These are phyloP conservation scores for Macropodus opercularis DNA, from an alignment of 2,797 vertebrate species.

Conservation along the genomic window DNA sequence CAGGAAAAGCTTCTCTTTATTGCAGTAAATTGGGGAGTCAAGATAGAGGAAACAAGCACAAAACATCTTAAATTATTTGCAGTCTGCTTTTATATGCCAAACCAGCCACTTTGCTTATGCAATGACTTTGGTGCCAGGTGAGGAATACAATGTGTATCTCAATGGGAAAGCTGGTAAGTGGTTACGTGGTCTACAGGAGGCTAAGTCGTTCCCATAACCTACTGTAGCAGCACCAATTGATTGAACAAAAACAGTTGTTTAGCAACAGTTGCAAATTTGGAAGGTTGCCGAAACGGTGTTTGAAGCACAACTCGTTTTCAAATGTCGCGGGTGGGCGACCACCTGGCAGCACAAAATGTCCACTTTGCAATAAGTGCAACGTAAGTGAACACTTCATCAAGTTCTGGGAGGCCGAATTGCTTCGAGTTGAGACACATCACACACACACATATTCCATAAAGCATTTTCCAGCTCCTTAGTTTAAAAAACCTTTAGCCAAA, in stretches of 20 bases:
- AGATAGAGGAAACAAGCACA: conserved; percentile 33
- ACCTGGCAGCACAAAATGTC: conserved; percentile 27
- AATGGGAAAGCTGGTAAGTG: conserved; percentile 23
- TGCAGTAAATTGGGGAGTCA: conserved; percentile 31
- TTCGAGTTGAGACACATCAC: conserved; percentile 13
- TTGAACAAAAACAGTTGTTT: conserved; percentile 25
- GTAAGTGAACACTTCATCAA: conserved; percentile 48
- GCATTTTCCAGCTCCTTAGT: too few species aligned
- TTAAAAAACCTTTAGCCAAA: too few species aligned
- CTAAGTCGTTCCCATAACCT: conserved; percentile 29
- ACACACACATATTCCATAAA: conserved; percentile 1
- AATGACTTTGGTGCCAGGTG: conserved; percentile 9
- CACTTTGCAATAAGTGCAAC: conserved; percentile 36
- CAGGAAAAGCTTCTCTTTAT: conserved; percentile 25
- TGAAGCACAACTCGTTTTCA: conserved; percentile 20
- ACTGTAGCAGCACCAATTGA: conserved; percentile 42
- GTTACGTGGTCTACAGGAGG: conserved; percentile 22
- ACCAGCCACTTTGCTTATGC: conserved; percentile 6
- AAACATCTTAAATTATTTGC: conserved; percentile 29
- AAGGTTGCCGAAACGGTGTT: conserved; percentile 11
- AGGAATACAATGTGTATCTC: conserved; percentile 11
- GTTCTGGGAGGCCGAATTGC: conserved; percentile 19
- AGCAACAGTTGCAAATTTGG: conserved; percentile 26
- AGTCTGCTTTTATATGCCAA: conserved; percentile 10
- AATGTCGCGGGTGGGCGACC: conserved; percentile 15